Conservation (phyloP, 2,888 invertebrate genomes). For the Harpalus rufipes region DNA sequence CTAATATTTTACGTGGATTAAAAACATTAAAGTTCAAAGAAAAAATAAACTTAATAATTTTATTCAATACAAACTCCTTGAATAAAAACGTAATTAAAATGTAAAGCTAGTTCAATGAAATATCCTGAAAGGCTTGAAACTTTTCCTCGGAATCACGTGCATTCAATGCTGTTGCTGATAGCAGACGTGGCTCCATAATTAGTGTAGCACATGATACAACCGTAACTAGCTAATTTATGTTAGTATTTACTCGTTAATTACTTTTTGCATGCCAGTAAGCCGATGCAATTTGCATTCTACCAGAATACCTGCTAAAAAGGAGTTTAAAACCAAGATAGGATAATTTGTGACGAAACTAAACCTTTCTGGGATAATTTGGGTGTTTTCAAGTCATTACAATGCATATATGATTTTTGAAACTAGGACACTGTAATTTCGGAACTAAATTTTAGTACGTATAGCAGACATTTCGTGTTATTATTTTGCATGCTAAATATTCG, state of each 20-base stretch:
- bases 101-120: slow-evolving; percentile 31
- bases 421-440: neutral
- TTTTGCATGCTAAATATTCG: too few species aligned
- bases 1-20: too few species aligned
- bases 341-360: slow-evolving; percentile 10
- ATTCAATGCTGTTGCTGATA: slow-evolving; percentile 48
- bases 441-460: neutral
- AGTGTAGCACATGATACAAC: slow-evolving; percentile 55
- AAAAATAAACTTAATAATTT: neutral
- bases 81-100: slow-evolving; percentile 45
- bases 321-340: slow-evolving; percentile 14
- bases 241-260: slow-evolving; percentile 57
- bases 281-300: slow-evolving; percentile 48
- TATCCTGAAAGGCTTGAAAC: neutral
- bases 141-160: slow-evolving; percentile 1
- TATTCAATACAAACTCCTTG: neutral
- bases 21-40: neutral
- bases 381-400: neutral
- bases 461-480: too few species aligned
- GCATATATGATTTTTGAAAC: neutral
- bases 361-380: neutral
- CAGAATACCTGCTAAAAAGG: slow-evolving; percentile 39
- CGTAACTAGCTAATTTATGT: slow-evolving; percentile 49
- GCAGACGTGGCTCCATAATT: slow-evolving; percentile 39
- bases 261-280: slow-evolving; percentile 50